Percentiles rank a stretch among this genome's conserved stretches.
Conservation (phyloP, 2,797 vertebrate species). For the Sciaenops ocellatus region DNA sequence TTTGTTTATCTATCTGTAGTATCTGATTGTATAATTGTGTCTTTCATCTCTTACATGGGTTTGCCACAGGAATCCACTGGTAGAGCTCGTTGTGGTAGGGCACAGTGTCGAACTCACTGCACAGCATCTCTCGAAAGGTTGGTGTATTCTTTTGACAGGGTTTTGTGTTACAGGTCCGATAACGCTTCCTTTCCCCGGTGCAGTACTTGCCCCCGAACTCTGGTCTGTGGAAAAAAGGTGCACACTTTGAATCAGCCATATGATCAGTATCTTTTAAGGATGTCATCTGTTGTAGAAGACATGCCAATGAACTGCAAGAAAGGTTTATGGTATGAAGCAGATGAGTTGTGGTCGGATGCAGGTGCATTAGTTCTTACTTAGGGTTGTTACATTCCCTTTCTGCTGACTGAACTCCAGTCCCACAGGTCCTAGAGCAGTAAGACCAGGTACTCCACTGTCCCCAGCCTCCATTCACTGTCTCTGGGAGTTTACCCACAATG, state of each 20-base stretch:
- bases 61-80: constrained; percentile 92
- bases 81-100: constrained; percentile 94
- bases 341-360: neutral
- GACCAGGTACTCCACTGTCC: constrained; percentile 94
- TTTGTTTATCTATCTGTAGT: neutral
- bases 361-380: constrained; percentile 86
- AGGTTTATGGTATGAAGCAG: neutral
- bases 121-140: constrained; percentile 96
- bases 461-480: constrained; percentile 94
- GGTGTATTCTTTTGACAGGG: constrained; percentile 85
- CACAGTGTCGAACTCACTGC: constrained; percentile 97
- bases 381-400: constrained; percentile 93
- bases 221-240: constrained; percentile 83
- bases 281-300: neutral
- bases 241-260: neutral
- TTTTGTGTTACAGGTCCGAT: constrained; percentile 92
- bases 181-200: constrained; percentile 94
- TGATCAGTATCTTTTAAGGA: neutral
- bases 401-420: constrained; percentile 92
- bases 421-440: constrained; percentile 95
- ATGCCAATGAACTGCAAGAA: neutral
- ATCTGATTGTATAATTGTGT: constrained; percentile 4
- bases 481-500: constrained; percentile 94
- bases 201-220: constrained; percentile 97
- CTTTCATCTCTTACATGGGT: constrained; percentile 81